Percentiles rank a stretch among this genome's conserved stretches.
Conservation (phyloP, 2,888 invertebrate species). For the Pediacus dermestoides region DNA sequence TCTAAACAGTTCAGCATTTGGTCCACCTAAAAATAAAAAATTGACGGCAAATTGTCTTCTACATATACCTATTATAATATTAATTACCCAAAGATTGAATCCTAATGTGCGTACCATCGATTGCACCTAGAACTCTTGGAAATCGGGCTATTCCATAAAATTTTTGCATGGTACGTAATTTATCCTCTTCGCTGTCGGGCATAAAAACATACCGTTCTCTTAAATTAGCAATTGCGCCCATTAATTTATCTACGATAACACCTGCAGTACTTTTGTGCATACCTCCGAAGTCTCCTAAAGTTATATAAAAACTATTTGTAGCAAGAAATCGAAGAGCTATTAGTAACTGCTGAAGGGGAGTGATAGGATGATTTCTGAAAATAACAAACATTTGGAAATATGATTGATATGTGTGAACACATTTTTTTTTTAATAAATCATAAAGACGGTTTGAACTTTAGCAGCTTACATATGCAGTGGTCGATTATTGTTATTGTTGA, state of each 20-base stretch:
- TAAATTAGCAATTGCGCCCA: not conserved
- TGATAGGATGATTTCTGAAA: constrained; percentile 7
- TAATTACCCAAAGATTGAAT: constrained; percentile 11
- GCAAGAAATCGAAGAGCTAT: constrained; percentile 19
- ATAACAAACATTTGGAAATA: not conserved
- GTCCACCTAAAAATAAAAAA: constrained; percentile 9
- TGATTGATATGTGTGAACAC: no score
- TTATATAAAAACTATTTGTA: constrained; percentile 15
- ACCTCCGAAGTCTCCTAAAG: constrained; percentile 19
- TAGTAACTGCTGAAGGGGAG: constrained; percentile 15
- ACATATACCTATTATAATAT: not conserved
- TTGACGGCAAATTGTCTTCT: not conserved
- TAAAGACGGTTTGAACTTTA: no score
- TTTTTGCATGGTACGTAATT: constrained; percentile 1
- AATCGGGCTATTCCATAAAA: constrained; percentile 13
- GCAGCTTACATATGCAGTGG: no score
- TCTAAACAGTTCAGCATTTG: constrained; percentile 10
- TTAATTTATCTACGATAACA: constrained; percentile 15
- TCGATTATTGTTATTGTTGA: no score
- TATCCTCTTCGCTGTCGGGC: not conserved
- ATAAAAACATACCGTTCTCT: not conserved
- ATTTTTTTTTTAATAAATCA: no score
- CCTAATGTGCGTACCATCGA: constrained; percentile 13
- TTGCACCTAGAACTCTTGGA: constrained; percentile 13
- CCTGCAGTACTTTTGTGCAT: constrained; percentile 18